phyloP scores from a whole-genome alignment of 2,888 invertebrate species.

The Cheilosia soror region DNA sequence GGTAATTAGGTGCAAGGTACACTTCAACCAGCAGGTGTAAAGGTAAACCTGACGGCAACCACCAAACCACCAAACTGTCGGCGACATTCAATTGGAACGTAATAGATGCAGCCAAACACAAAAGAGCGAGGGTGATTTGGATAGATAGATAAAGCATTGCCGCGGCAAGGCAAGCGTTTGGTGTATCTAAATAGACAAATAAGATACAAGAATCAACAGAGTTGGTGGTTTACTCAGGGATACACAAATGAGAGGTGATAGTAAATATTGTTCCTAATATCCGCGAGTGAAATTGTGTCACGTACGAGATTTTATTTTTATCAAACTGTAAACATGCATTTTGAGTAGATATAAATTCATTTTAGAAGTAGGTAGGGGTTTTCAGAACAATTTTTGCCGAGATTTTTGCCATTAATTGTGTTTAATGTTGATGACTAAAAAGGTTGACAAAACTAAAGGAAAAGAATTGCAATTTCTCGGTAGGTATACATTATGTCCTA shows the following conservation, averaged over 20 bases:
- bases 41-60: constrained; percentile 21
- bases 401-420: no score
- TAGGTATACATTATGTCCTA: no score
- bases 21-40: constrained; percentile 38
- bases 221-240: neutral
- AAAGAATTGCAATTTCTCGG: no score
- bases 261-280: constrained; percentile 24
- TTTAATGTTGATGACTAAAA: no score
- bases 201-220: constrained; percentile 8
- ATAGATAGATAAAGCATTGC: constrained; percentile 46
- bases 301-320: constrained; percentile 4
- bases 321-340: constrained; percentile 5
- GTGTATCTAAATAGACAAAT: constrained; percentile 36
- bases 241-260: neutral
- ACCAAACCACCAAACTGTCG: constrained; percentile 27
- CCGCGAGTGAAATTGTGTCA: neutral
- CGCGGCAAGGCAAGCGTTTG: neutral
- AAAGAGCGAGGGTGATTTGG: constrained; percentile 17
- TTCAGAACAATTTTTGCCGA: no score
- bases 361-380: no score
- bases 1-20: constrained; percentile 65
- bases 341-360: neutral
- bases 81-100: constrained; percentile 47
- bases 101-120: constrained; percentile 31
- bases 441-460: no score